Conservation (phyloP, 2,113 vertebrate genomes). For the Lycocorax pyrrhopterus region DNA sequence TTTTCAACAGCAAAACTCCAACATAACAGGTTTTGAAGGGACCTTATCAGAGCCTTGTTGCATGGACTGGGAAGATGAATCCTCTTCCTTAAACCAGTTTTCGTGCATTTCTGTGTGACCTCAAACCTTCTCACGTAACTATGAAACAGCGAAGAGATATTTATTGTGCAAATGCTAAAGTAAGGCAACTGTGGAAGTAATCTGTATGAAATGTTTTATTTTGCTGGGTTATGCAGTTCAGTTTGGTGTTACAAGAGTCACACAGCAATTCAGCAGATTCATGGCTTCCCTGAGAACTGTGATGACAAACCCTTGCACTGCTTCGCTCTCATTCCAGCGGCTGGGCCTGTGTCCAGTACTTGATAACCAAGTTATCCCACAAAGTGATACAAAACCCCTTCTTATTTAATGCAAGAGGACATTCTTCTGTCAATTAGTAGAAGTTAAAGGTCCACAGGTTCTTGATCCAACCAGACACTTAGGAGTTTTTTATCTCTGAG, state of each 20-base stretch:
- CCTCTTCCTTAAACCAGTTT: background rate
- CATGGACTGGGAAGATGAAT: background rate
- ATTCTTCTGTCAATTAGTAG: background rate
- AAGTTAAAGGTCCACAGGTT: background rate
- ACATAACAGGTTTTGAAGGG: background rate
- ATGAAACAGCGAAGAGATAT: background rate
- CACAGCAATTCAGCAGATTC: background rate
- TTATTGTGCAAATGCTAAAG: background rate
- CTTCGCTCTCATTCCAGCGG: background rate
- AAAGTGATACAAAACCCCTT: background rate
- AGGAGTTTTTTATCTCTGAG: background rate
- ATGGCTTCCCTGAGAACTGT: background rate
- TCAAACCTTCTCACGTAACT: background rate
- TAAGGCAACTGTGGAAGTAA: background rate
- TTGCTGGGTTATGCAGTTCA: background rate
- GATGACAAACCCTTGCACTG: background rate
- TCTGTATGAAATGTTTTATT: background rate
- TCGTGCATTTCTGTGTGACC: background rate
- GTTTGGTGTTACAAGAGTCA: background rate
- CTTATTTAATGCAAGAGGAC: conserved; percentile 1
- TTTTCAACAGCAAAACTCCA: background rate
- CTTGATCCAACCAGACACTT: background rate
- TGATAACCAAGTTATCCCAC: background rate
- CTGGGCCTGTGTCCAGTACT: background rate
- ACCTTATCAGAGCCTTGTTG: background rate